Percentiles rank a stretch among this genome's conserved stretches.
phyloP scores from a whole-genome alignment of 2,113 vertebrate genomes.

The Muscicapa adusta region DNA sequence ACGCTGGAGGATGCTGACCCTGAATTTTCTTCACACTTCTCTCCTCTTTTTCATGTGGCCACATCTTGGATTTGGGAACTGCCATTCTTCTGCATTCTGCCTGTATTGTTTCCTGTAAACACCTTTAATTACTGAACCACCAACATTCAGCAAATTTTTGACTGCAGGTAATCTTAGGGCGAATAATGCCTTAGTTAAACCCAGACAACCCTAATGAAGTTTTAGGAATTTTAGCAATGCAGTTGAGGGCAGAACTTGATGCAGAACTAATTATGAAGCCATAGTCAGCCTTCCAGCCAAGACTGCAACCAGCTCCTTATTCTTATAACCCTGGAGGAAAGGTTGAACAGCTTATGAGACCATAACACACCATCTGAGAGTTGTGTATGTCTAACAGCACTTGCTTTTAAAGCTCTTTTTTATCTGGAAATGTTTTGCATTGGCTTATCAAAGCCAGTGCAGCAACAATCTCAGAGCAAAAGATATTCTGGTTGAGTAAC shows the following conservation, averaged over 20 bases:
- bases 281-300: neutral
- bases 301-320: neutral
- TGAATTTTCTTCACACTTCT: neutral
- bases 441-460: neutral
- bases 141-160: neutral
- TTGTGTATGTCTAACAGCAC: neutral
- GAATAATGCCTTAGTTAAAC: neutral
- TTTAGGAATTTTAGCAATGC: conserved; percentile 19
- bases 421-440: neutral
- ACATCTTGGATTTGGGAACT: neutral
- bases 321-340: neutral
- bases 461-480: neutral
- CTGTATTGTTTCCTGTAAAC: conserved; percentile 14
- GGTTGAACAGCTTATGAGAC: neutral
- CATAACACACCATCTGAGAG: neutral
- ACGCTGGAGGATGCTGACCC: fast-evolving
- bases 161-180: neutral
- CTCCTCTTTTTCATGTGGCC: neutral
- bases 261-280: neutral
- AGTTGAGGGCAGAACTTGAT: neutral
- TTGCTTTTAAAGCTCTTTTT: neutral
- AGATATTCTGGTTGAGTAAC: neutral
- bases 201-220: neutral
- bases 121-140: neutral
- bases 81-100: neutral